Base-by-base conservation (phyloP, 2,113 vertebrate genomes). In the Eptesicus fuscus region DNA sequence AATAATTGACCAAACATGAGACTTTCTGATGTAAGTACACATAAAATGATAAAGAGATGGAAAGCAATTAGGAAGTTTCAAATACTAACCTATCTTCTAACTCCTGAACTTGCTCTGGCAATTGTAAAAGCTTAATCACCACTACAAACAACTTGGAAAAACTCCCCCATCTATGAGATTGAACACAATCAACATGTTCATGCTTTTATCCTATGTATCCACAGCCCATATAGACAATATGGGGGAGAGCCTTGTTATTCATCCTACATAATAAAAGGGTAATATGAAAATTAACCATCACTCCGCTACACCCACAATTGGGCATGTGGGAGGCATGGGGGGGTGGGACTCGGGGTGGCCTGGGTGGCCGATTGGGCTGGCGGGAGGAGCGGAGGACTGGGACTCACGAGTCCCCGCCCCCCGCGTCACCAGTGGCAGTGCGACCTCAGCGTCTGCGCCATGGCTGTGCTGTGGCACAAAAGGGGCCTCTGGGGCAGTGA, bases 1-100 rank as follows among this genome's bases (percentile, higher is more conserved):
- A 97, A 97, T 88, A 98, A 96, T 90, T 96, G 95, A 97, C 93
- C 89, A 63, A 87, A 93, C 49, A 69, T 22, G 53, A 97, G 74
- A 82, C 88, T 35, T 95, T 63, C n/a, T 83, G 32, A 7, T 82
- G 12, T 32, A 82, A 93, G 47, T 77, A 14, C 44, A 35, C 12
- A 22, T 90, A 92, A 73, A 95, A 95, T 63, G 53, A 95, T 49
- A 97, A 95, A 53, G 83, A 40, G 18, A 89, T 30, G 13, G 20
- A 70, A 90, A 92, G n/a, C 17, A 44, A 93, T 40, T 63, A 63
- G 40, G 20, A 92, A 82, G 9, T 90, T 95, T 80, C 40, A 28
- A 90, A 76, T 44, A 69, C 7, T 79, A 37, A 61, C 59, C 22
- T 78, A 22, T n/a, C 28, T 22, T 25, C 65, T 56, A 84, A 73